Evolutionary conservation across 2,113 vertebrate genomes (phyloP).

Genomic region (Dascyllus trimaculatus): DNA sequence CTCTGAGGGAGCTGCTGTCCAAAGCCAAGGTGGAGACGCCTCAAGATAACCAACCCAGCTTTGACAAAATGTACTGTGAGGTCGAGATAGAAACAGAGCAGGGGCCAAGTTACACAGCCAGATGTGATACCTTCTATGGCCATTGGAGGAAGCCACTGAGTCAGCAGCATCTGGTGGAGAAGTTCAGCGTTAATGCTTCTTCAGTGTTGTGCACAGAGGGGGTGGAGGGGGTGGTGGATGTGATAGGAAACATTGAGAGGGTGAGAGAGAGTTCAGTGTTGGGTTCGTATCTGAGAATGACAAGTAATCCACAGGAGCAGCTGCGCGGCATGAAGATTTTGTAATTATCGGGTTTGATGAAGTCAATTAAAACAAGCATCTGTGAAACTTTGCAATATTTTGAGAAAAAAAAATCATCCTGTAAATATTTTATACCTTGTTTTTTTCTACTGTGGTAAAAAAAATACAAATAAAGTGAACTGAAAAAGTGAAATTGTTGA

Average conservation of each 20-base stretch:
- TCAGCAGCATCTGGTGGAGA: conserved; percentile 87
- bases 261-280: conserved; percentile 84
- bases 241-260: conserved; percentile 85
- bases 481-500: background rate
- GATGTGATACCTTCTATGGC: conserved; percentile 91
- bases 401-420: conserved; percentile 2
- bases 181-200: conserved; percentile 88
- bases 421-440: conserved; percentile 20
- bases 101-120: conserved; percentile 55
- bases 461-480: conserved; percentile 51
- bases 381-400: background rate
- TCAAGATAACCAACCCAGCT: conserved; percentile 89
- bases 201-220: conserved; percentile 76
- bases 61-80: conserved; percentile 91
- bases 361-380: background rate
- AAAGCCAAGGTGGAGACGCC: conserved; percentile 88
- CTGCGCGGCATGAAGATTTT: background rate
- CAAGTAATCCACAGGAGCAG: background rate
- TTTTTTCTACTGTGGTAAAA: background rate
- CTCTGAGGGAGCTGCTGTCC: conserved; percentile 83
- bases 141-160: conserved; percentile 94
- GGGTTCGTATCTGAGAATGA: conserved; percentile 82
- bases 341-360: background rate
- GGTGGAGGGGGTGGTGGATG: conserved; percentile 83
- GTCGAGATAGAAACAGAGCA: conserved; percentile 76